Evolutionary conservation across 2,113 vertebrate species (phyloP).

Genomic region (Marmota flaviventris): DNA sequence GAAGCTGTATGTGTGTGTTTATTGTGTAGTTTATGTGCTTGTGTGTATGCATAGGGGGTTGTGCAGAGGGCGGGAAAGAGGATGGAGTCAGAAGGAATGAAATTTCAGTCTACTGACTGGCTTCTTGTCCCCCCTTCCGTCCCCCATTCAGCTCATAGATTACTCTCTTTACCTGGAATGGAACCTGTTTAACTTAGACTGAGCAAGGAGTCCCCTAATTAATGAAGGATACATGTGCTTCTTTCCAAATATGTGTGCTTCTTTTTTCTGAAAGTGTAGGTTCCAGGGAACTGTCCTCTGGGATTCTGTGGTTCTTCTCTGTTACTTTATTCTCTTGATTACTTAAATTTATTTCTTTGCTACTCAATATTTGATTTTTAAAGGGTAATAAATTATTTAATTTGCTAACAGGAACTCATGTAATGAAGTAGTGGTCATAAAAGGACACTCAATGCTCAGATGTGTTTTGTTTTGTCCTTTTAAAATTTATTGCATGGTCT

Average conservation of each 20-base stretch:
- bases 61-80: background rate
- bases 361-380: constrained; percentile 8
- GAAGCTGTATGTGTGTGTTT: background rate
- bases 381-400: background rate
- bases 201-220: background rate
- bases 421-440: background rate
- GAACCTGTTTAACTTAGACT: background rate
- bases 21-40: background rate
- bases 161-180: background rate
- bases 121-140: background rate
- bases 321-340: background rate
- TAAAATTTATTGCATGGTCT: background rate
- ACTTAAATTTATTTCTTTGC: background rate
- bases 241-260: background rate
- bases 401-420: background rate
- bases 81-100: background rate
- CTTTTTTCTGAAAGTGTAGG: background rate
- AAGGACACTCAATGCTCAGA: background rate
- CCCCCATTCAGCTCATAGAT: background rate
- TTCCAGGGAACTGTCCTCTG: background rate
- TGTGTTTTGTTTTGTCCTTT: background rate
- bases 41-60: background rate
- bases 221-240: background rate
- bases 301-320: constrained; percentile 14
- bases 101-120: background rate